A percentile compares a stretch with the other conserved stretches of the same genome.
phyloP scores from a whole-genome alignment of 1,140 invertebrate species.

The Drosophila sechellia region DNA sequence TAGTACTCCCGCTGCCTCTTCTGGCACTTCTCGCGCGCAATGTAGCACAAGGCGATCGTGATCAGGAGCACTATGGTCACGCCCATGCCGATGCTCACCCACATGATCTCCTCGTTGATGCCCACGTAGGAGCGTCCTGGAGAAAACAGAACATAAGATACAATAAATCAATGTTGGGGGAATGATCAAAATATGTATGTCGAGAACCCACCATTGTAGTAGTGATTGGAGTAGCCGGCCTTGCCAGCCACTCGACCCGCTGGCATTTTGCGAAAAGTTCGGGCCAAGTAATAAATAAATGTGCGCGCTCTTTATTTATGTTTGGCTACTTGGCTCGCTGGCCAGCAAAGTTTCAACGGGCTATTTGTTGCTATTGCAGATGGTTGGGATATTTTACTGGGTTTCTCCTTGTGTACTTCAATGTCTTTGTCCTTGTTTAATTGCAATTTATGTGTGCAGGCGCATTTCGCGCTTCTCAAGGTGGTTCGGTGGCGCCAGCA shows the following conservation, averaged over 20 bases:
- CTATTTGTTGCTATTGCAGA: conserved; percentile 5
- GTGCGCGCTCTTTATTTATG: neutral
- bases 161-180: no score
- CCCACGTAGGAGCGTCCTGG: conserved; percentile 90
- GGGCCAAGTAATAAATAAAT: conserved; percentile 18
- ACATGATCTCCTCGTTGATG: conserved; percentile 94
- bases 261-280: conserved; percentile 72
- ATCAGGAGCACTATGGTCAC: conserved; percentile 92
- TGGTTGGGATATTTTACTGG: neutral
- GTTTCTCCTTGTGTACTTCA: neutral
- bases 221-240: conserved; percentile 89
- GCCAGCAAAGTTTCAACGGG: conserved; percentile 27
- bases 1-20: conserved; percentile 89
- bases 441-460: conserved; percentile 49
- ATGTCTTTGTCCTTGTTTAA: conserved; percentile 32
- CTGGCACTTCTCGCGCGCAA: conserved; percentile 91
- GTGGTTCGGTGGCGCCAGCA: conserved; percentile 10
- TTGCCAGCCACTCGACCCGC: conserved; percentile 89
- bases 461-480: neutral
- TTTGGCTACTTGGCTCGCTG: conserved; percentile 17
- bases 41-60: conserved; percentile 92
- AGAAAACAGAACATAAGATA: neutral
- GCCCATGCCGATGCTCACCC: conserved; percentile 93
- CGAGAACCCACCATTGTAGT: conserved; percentile 87
- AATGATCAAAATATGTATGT: no score